Percentiles rank a stretch among this genome's conserved stretches.
Conservation (phyloP, 1,140 invertebrate genomes). For the Temnothorax nylanderi region DNA sequence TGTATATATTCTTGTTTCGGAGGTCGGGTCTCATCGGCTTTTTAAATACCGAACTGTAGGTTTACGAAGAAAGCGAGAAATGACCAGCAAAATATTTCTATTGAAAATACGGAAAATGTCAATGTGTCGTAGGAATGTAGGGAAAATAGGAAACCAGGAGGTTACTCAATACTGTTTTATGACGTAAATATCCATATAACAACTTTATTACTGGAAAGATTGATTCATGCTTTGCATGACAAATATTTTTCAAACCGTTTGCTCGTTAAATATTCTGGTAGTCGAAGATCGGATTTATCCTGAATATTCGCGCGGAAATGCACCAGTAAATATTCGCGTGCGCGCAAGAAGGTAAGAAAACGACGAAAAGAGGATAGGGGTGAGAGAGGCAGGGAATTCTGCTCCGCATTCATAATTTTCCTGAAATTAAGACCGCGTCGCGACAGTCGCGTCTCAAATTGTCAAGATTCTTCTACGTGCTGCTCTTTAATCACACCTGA, state of each 20-base stretch:
- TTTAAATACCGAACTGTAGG: slow-evolving; percentile 29
- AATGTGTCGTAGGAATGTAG: not conserved
- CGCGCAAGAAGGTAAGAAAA: slow-evolving; percentile 22
- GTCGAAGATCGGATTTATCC: slow-evolving; percentile 36
- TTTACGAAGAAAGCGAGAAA: slow-evolving; percentile 48
- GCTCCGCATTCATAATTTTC: slow-evolving; percentile 62
- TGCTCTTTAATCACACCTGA: slow-evolving; percentile 59
- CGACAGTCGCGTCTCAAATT: slow-evolving; percentile 46
- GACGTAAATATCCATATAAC: not conserved
- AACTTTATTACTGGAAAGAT: slow-evolving; percentile 23
- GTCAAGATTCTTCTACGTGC: slow-evolving; percentile 63
- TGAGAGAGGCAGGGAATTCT: not conserved
- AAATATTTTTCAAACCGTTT: slow-evolving; percentile 1
- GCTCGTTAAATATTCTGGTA: not conserved
- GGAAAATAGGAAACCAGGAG: not conserved
- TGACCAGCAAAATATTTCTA: slow-evolving; percentile 43
- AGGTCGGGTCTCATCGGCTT: slow-evolving; percentile 40
- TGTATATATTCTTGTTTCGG: slow-evolving; percentile 16
- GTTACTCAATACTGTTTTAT: slow-evolving; percentile 9
- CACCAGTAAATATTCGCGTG: slow-evolving; percentile 40
- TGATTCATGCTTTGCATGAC: slow-evolving; percentile 5
- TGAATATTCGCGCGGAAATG: slow-evolving; percentile 42
- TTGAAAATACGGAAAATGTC: slow-evolving; percentile 31
- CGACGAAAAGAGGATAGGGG: not conserved
- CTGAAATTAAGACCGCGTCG: slow-evolving; percentile 51